phyloP scores from a whole-genome alignment of 2,888 invertebrate genomes.

The Chaitophorus viminalis region DNA sequence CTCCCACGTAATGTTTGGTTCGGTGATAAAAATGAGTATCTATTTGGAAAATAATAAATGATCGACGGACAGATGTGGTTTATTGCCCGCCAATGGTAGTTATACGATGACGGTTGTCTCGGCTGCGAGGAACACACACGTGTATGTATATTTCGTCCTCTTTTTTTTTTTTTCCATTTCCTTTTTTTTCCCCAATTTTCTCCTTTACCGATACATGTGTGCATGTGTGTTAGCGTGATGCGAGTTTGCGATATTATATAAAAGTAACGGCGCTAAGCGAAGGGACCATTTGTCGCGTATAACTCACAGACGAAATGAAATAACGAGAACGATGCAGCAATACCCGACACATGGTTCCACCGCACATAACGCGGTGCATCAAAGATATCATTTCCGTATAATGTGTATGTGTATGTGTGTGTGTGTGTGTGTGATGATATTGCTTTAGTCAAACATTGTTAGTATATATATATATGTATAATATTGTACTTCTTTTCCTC shows the following conservation, averaged over 20 bases:
- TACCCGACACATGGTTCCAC: background rate
- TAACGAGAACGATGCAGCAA: conserved; percentile 6
- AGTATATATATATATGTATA: background rate
- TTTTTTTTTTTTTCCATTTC: conserved; percentile 8
- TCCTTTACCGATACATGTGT: background rate
- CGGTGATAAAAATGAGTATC: conserved; percentile 18
- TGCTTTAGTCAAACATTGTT: background rate
- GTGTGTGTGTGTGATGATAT: background rate
- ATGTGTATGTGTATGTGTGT: no score
- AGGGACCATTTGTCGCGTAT: conserved; percentile 34
- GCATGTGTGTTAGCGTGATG: background rate
- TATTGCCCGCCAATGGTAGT: background rate
- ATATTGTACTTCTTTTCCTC: background rate
- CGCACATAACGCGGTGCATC: background rate
- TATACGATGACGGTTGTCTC: background rate
- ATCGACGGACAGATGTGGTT: conserved; percentile 19
- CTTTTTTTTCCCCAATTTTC: background rate
- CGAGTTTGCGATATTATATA: background rate
- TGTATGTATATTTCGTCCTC: background rate
- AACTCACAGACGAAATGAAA: conserved; percentile 30
- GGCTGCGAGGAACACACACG: background rate
- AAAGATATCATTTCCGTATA: conserved; percentile 18
- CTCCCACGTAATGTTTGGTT: background rate
- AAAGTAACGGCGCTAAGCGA: conserved; percentile 32
- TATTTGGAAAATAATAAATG: conserved; percentile 22